phyloP scores from a whole-genome alignment of 1,140 invertebrate species.

The Saxidomus purpurata region DNA sequence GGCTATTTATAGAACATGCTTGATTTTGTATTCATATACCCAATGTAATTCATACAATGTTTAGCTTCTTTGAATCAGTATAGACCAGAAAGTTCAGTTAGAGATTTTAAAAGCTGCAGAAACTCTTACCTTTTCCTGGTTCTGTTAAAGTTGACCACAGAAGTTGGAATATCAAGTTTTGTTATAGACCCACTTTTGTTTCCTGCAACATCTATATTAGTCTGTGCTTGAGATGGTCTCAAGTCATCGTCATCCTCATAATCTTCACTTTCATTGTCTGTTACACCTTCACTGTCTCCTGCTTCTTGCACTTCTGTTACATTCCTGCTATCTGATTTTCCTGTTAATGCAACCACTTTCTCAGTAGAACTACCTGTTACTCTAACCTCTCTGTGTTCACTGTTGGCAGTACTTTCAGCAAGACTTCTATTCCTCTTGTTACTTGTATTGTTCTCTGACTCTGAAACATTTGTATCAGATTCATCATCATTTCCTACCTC shows the following conservation, averaged over 20 bases:
- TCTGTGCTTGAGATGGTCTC: conserved; percentile 1
- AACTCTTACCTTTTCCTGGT: conserved; percentile 65
- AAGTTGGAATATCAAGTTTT: conserved; percentile 33
- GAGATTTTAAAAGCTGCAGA: too few relatives aligned
- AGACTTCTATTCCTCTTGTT: neutral
- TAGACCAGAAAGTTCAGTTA: too few relatives aligned
- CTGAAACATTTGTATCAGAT: too few relatives aligned
- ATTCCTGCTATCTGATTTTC: neutral
- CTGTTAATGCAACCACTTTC: neutral
- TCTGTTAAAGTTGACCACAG: conserved; percentile 58
- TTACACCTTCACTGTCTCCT: neutral
- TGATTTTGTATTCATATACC: too few relatives aligned
- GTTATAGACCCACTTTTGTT: conserved; percentile 59
- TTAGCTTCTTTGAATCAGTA: too few relatives aligned
- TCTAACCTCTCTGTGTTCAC: neutral
- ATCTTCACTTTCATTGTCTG: neutral
- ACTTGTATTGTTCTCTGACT: too few relatives aligned
- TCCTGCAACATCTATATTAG: conserved; percentile 53
- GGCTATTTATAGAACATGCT: too few relatives aligned
- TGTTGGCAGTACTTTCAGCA: neutral
- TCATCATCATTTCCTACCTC: neutral
- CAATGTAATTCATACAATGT: too few relatives aligned
- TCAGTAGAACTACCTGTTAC: neutral
- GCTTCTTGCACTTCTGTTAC: neutral
- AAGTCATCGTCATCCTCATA: neutral